Evolutionary conservation across 2,888 invertebrate genomes (phyloP), one percentile per base, ranked within the genome.

Genomic region (Macaria liturata): DNA sequence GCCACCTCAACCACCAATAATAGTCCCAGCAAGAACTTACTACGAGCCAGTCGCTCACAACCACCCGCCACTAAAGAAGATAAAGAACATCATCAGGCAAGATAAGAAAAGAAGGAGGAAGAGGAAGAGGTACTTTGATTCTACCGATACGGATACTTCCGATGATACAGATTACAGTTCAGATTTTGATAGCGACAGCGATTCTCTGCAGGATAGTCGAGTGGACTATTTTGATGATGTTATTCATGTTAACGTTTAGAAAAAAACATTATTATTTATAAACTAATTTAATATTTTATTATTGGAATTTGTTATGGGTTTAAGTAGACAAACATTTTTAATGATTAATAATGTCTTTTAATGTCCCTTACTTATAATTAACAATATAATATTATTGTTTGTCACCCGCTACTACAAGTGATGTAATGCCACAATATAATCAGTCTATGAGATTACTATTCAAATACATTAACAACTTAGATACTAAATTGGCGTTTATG

Each of bases 11-110:
- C 46, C 63, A 3, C 82, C 88, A 0, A 31, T 86, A 0, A 56
- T 86, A 2, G 46, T 84, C 0, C 85, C 81, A 4, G 82, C 74
- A 40, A 76, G 65, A 32, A 66, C 82, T 0, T 76, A 77, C 32
- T 91, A 66, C 61, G 88, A 89, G 57, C 83, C 81, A 0, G 86
- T 89, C 3, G 62, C 72, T 3, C 90, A 88, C 46, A 68, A 87
- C 43, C 90, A 91, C 55, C 90, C 90, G 0, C 81, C 87, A 0
- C 44, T 80, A 1, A 45, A 72, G 8, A 61, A 75, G 40, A 80
- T 90, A 20, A 75, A 67, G 49, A 64, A 68, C 45, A 67, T 84
- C 2, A 74, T 85, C 6, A 65, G 57, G n/a, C 63, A 49, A 5
- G 65, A 78, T 57, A 70, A 64, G 59, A 72, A 46, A 4, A 37